Conservation (phyloP, 2,888 invertebrate species). For the Thera obeliscata region DNA sequence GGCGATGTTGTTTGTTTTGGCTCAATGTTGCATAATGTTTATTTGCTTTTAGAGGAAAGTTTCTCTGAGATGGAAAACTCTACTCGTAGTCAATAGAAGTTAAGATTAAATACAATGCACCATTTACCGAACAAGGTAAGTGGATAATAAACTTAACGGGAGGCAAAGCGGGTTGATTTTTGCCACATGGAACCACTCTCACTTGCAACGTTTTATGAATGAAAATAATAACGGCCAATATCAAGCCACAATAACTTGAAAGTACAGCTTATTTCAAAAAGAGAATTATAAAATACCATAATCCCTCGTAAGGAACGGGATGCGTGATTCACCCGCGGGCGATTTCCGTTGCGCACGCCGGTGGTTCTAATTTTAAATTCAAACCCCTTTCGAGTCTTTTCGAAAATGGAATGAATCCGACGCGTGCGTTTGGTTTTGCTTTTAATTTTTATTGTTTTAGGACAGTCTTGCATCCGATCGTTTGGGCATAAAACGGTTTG, state of each 20-base stretch:
- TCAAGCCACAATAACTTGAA: constrained; percentile 6
- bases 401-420: constrained; percentile 78
- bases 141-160: not conserved
- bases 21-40: not conserved
- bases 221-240: constrained; percentile 15
- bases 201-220: constrained; percentile 11
- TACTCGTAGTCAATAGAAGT: too few relatives aligned
- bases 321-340: constrained; percentile 71
- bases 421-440: constrained; percentile 54
- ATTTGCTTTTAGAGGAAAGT: too few relatives aligned
- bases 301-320: constrained; percentile 44
- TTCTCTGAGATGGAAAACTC: too few relatives aligned
- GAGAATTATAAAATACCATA: constrained; percentile 38
- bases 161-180: not conserved
- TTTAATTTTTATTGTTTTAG: constrained; percentile 77
- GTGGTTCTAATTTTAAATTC: constrained; percentile 78
- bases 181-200: not conserved
- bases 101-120: too few relatives aligned
- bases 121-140: too few relatives aligned
- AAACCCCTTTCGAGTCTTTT: constrained; percentile 76
- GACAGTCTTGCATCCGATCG: constrained; percentile 55
- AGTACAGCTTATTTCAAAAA: constrained; percentile 25
- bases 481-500: constrained; percentile 31
- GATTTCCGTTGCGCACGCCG: constrained; percentile 76
- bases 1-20: not conserved